Evolutionary conservation across 2,113 vertebrate species (phyloP).

Genomic region (Siphamia tubifer): DNA sequence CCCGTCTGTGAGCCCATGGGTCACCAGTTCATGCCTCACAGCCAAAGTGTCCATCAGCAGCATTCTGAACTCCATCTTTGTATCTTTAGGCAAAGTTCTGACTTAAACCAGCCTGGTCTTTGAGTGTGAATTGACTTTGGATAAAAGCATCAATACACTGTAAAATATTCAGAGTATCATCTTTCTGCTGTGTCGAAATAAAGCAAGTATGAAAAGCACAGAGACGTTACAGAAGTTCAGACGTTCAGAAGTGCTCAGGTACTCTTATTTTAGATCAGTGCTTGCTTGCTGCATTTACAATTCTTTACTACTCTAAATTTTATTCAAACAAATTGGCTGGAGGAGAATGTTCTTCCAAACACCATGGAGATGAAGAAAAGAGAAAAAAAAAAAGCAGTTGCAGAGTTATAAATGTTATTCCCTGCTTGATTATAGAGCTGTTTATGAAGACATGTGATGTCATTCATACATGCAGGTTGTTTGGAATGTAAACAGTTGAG

Average conservation of each 20-base stretch:
- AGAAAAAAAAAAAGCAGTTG: not conserved
- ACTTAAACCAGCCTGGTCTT: too few species aligned
- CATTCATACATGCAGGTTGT: slow-evolving; percentile 20
- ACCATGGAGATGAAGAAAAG: too few species aligned
- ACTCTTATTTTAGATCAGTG: too few species aligned
- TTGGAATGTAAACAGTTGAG: slow-evolving; percentile 6
- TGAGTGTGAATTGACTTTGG: not conserved
- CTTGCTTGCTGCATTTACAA: too few species aligned
- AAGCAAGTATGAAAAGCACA: not conserved
- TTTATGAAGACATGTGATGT: not conserved
- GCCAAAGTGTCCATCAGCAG: not conserved
- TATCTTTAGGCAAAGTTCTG: not conserved
- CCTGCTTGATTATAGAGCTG: not conserved
- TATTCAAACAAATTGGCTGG: too few species aligned
- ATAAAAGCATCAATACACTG: not conserved
- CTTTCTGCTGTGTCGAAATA: not conserved
- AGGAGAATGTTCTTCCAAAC: too few species aligned
- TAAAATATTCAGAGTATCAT: not conserved
- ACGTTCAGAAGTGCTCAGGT: too few species aligned
- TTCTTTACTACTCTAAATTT: too few species aligned
- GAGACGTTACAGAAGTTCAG: not conserved
- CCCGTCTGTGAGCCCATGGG: not conserved
- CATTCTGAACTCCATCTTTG: not conserved
- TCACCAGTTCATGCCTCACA: not conserved
- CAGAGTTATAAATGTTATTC: not conserved